Evolutionary conservation across 2,888 invertebrate species (phyloP), one percentile per base, ranked within the genome.

Genomic region (Pollenia griseotomentosa): DNA sequence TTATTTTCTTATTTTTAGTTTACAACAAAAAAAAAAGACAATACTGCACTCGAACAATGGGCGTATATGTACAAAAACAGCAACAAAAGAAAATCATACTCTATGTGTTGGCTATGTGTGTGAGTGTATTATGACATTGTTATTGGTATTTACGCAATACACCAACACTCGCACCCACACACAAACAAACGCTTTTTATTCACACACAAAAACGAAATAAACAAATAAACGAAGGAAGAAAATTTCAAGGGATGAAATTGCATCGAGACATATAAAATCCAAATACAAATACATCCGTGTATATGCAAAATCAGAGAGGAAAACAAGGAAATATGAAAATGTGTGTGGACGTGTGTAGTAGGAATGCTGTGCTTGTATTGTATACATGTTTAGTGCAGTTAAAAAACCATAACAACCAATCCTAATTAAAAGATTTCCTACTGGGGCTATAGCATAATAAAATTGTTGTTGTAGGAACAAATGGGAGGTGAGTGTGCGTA

Each of bases 401-500:
- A 55, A 16, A 80, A 83, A 68, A 80, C 79, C 84, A 80, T 85
- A 85, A 79, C 79, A 88, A 83, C 85, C 85, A 86, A 86, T 87
- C 85, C 71, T 81, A 66, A 61, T 82, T 74, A 12, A 53, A 23
- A 51, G 70, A 84, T 85, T 89, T 89, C 86, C 88, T 83, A 88
- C 63, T 33, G 88, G 89, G 89, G 73, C n/a, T 12, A 14, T 68
- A 2, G 40, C 6, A 8, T 16, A 57, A 2, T 8, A 11, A 55
- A 44, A 42, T 78, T 84, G 80, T 78, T 53, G 10, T 19, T 81
- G 68, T 57, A 65, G 57, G 46, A 51, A 53, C 42, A 46, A 51
- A 51, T 80, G 61, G 81, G 85, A 84, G 89, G 88, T 88, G 89
- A 90, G 89, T 89, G 75, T 90, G 90, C 90, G 90, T 89, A 88